phyloP scores from a whole-genome alignment of 2,113 vertebrate species.

The Callaeas wilsoni region DNA sequence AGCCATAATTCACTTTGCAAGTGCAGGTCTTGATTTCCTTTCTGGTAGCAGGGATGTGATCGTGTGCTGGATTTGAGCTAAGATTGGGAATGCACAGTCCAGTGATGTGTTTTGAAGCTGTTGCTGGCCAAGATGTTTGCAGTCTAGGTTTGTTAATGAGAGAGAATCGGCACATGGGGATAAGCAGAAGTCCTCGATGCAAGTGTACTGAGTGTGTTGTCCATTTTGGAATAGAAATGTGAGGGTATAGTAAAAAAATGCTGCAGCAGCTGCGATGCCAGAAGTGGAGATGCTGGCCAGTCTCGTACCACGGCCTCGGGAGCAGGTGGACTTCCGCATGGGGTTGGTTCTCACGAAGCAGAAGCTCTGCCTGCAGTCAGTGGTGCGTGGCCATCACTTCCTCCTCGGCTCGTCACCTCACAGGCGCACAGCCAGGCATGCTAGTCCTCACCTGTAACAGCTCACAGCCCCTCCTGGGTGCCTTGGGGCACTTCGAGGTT shows the following conservation, averaged over 20 bases:
- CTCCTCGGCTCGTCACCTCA: accelerated
- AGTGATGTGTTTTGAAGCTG: neutral
- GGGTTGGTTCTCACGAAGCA: accelerated
- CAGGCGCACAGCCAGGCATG: accelerated
- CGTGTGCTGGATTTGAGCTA: accelerated
- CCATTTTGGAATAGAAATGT: neutral
- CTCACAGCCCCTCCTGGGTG: neutral
- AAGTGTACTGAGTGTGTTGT: neutral
- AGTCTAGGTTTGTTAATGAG: neutral
- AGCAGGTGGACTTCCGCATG: neutral
- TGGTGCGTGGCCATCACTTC: accelerated
- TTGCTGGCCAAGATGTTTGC: neutral
- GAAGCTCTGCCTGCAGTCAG: neutral
- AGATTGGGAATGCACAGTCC: neutral
- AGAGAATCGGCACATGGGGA: neutral
- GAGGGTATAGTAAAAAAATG: neutral
- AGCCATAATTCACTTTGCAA: neutral
- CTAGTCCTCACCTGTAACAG: accelerated
- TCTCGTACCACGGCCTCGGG: neutral
- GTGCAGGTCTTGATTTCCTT: neutral
- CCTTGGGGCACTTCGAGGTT: neutral
- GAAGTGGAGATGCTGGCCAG: neutral
- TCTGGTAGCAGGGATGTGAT: neutral
- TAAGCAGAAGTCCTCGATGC: neutral
- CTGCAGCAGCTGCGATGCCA: accelerated